These are phyloP conservation scores for Chromoteleia sp. DNA, from an alignment of 2,888 invertebrate species.

Conservation along the genomic window DNA sequence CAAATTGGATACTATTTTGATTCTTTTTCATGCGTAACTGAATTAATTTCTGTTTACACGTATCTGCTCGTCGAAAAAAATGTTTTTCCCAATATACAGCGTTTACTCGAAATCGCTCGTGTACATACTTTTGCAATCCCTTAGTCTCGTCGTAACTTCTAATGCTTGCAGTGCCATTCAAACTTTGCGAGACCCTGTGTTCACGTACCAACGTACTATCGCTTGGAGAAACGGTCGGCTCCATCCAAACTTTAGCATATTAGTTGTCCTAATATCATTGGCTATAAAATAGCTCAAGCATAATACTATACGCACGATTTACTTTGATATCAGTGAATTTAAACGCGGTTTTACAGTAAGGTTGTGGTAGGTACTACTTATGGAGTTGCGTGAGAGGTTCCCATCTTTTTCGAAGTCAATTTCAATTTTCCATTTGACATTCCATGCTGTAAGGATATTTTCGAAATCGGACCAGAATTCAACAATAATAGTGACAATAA, in stretches of 20 bases:
- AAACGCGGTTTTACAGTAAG: neutral
- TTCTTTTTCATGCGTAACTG: too few relatives aligned
- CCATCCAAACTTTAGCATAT: conserved; percentile 65
- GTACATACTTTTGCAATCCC: conserved; percentile 52
- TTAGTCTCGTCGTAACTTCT: conserved; percentile 48
- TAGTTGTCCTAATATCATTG: conserved; percentile 64
- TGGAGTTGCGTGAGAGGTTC: neutral
- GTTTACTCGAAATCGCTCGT: conserved; percentile 60
- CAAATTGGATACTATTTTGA: too few relatives aligned
- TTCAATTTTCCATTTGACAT: neutral
- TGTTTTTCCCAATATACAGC: neutral
- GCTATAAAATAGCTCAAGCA: conserved; percentile 53
- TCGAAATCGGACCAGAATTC: conserved; percentile 12
- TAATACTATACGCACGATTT: conserved; percentile 52
- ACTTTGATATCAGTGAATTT: conserved; percentile 41
- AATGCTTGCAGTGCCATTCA: conserved; percentile 59
- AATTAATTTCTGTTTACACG: too few relatives aligned
- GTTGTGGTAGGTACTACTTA: neutral
- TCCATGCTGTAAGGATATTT: neutral
- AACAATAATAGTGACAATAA: too few relatives aligned
- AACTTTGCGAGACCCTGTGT: conserved; percentile 56
- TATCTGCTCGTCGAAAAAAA: neutral
- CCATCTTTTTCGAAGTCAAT: conserved; percentile 2
- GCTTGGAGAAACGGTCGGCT: conserved; percentile 54
- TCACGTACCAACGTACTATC: conserved; percentile 54